Conservation (phyloP, 30 jellyfish, hydroid and myxozoan species). For the Rhopilema esculentum region DNA sequence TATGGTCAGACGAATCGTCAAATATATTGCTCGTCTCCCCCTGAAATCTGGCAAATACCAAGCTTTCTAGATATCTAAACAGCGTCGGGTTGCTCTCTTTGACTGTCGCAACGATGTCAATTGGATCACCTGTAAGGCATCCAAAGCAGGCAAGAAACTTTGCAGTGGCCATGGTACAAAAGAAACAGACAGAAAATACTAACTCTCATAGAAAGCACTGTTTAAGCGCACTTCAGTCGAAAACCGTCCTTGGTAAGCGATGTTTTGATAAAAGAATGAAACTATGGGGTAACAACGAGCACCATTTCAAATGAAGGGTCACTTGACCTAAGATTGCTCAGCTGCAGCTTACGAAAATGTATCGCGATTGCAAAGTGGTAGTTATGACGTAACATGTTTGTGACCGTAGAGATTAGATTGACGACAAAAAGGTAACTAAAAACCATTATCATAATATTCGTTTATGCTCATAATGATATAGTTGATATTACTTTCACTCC, state of each 20-base stretch:
- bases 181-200: not conserved
- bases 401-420: no score
- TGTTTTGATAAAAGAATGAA: not conserved
- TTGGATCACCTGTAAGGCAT: conserved; percentile 52
- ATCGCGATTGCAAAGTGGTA: no score
- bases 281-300: not conserved
- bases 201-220: no score
- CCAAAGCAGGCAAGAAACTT: conserved; percentile 44
- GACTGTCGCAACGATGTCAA: conserved; percentile 35
- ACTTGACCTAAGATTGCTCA: not conserved
- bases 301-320: not conserved
- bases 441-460: no score
- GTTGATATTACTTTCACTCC: no score
- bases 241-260: not conserved
- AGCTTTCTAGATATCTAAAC: conserved; percentile 21
- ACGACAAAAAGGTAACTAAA: no score
- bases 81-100: conserved; percentile 39
- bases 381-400: no score
- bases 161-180: conserved; percentile 1
- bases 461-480: no score
- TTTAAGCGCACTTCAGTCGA: not conserved
- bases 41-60: conserved; percentile 30
- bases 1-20: conserved; percentile 51
- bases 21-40: conserved; percentile 64
- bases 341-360: not conserved